Base-by-base conservation (phyloP, 1,140 invertebrate genomes). In the Pollicipes pollicipes region DNA sequence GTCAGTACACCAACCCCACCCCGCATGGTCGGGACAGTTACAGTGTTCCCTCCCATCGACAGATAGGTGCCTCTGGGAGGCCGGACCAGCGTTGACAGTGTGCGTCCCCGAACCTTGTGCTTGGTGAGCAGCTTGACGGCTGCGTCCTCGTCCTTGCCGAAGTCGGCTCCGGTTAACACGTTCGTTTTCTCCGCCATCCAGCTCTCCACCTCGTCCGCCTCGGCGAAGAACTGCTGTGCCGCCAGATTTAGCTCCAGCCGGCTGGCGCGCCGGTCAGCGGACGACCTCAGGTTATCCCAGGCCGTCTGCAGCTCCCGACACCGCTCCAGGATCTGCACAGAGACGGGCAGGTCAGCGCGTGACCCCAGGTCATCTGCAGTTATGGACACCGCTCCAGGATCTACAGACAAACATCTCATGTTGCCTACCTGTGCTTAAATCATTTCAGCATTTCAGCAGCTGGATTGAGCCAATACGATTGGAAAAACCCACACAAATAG, bases 151-250 rank as follows among this genome's bases (percentile, higher is more conserved):
- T 97, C 93, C 45, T 90, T 84, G 28, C 92, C 91, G 75, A 89
- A 90, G 78, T 95, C 92, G 8, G 86, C 88, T 30, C 89, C 90
- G 66, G 84, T 85, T 13, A 95, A 79, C 30, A 90, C 85, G 71
- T 90, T 88, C 68, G 87, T 88, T 77, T 91, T 91, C 81, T 96
- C 93, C 63, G 86, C 86, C 69, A 97, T 84, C 94, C 94, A 97
- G 68, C 88, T 87, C 81, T 97, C 94, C 73, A 96, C 88, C 82
- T 97, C 94, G 72, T 87, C 87, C 10, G 91, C 89, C 78, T 96
- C 93, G 32, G 78, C 79, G 69, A 81, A 86, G 80, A 91, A 93
- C 82, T 93, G 90, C 80, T 96, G 93, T 26, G 90, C 88, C 78
- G 88, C 90, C 64, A 95, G 80, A 0, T 91, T 91, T 30, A 91